These are phyloP conservation scores for Macrobrachium nipponense DNA, from an alignment of 1,140 invertebrate genomes.

Conservation along the genomic window DNA sequence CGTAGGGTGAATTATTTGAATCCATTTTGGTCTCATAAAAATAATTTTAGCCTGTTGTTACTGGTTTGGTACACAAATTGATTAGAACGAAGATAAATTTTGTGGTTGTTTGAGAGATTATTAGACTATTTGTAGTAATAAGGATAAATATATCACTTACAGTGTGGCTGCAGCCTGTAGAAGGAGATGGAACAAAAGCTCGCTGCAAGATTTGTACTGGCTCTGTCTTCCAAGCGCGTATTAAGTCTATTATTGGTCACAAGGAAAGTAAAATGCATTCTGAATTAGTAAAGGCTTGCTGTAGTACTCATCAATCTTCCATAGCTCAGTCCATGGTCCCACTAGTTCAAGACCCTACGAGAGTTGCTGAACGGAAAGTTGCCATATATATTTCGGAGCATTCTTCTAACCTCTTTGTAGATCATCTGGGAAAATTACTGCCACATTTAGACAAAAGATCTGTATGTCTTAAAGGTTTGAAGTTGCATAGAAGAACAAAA, in stretches of 20 bases:
- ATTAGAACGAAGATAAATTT: too few relatives aligned
- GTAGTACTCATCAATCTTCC: slow-evolving; percentile 21
- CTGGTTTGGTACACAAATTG: too few relatives aligned
- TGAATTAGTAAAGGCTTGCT: background rate
- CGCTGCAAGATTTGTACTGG: slow-evolving; percentile 32
- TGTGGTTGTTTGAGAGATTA: too few relatives aligned
- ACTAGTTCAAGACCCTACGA: slow-evolving; percentile 24
- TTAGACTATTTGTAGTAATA: too few relatives aligned
- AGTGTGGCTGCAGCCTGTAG: slow-evolving; percentile 26
- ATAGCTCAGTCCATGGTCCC: background rate
- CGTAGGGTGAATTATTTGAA: too few relatives aligned
- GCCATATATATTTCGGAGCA: slow-evolving; percentile 14
- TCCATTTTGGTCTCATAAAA: too few relatives aligned
- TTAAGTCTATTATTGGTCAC: slow-evolving; percentile 14
- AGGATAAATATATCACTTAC: too few relatives aligned
- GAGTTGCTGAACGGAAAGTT: slow-evolving; percentile 27
- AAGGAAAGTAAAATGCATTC: background rate
- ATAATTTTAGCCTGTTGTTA: too few relatives aligned
- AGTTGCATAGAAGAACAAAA: slow-evolving; percentile 72
- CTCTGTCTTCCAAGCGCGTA: slow-evolving; percentile 13
- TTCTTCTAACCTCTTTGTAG: slow-evolving; percentile 5
- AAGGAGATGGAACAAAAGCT: slow-evolving; percentile 20
- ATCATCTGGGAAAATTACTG: slow-evolving; percentile 17
- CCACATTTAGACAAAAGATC: slow-evolving; percentile 17
- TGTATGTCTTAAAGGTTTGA: slow-evolving; percentile 67